Conservation (phyloP, 1,140 invertebrate species). For the Acromyrmex heyeri region DNA sequence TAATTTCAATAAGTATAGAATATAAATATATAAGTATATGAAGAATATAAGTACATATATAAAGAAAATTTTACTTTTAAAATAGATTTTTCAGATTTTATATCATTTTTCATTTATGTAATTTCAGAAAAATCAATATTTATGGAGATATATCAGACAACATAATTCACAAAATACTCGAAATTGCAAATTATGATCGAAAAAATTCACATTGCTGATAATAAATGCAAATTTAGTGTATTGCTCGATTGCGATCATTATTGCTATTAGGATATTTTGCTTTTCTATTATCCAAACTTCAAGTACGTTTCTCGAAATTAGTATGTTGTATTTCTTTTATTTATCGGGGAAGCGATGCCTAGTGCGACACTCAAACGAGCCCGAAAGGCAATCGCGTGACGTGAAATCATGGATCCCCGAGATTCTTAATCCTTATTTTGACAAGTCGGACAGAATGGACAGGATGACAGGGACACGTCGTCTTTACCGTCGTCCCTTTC, state of each 20-base stretch:
- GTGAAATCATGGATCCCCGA: conserved; percentile 73
- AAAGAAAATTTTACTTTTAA: no score
- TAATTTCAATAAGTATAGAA: no score
- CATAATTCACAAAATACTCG: no score
- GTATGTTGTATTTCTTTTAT: conserved; percentile 15
- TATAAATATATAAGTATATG: no score
- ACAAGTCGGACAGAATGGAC: conserved; percentile 81
- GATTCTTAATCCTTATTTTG: conserved; percentile 85
- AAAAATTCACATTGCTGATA: neutral
- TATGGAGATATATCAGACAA: no score
- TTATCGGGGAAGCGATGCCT: neutral
- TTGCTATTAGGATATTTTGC: neutral
- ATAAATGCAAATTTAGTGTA: neutral
- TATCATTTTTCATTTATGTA: no score
- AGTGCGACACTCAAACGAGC: conserved; percentile 6
- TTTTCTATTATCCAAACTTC: neutral
- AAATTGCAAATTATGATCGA: no score
- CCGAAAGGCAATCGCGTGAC: conserved; percentile 10
- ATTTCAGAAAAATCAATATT: no score
- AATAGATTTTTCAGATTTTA: no score
- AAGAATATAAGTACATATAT: no score
- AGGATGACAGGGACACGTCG: conserved; percentile 77
- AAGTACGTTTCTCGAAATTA: neutral
- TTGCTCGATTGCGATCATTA: neutral
- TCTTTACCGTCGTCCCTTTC: conserved; percentile 74